Base-by-base conservation (phyloP, 2,797 vertebrate genomes). In the Hippocampus kuda region DNA sequence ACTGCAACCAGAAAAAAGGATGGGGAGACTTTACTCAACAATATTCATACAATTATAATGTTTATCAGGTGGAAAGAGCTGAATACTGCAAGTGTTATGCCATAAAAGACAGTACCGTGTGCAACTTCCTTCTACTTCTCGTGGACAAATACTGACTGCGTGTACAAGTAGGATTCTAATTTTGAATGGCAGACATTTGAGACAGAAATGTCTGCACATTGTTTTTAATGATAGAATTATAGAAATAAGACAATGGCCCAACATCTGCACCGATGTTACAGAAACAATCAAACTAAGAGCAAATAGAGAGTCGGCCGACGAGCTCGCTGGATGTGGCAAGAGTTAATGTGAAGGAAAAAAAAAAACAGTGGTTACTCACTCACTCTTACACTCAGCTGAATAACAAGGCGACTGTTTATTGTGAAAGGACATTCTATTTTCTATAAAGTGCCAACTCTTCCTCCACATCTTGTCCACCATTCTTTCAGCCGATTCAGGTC, bases 381-480 rank as follows among this genome's bases (percentile, higher is more conserved):
- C 83, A 87, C 84, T 87, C 86, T 83, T 79, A 79, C 79, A 77
- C 69, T 83, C 83, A 60, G 74, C 61, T 59, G 60, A 11, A 51
- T n/a, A 77, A 75, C 62, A 49, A 38, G 77, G 67, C 1, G 75
- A 66, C 57, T 63, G 78, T 69, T 79, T 85, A 57, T 70, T 83
- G 70, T 85, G 85, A 56, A 87, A 68, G 78, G 89, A 88, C 34
- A 82, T 77, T 76, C 83, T 83, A 76, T 72, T 82, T 77, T 88
- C 87, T 69, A 88, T 79, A 66, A 88, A 89, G 1, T 82, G 80
- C 81, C 87, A 91, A 68, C 77, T 89, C 81, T 83, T 88, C 77
- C 88, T 89, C 89, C 89, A 91, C 42, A 91, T 81, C 74, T 88
- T 89, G 84, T 91, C 89, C 81, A 88, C 80, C 89, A 88, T 85